phyloP scores from a whole-genome alignment of 2,113 vertebrate genomes.

The Cairina moschata region DNA sequence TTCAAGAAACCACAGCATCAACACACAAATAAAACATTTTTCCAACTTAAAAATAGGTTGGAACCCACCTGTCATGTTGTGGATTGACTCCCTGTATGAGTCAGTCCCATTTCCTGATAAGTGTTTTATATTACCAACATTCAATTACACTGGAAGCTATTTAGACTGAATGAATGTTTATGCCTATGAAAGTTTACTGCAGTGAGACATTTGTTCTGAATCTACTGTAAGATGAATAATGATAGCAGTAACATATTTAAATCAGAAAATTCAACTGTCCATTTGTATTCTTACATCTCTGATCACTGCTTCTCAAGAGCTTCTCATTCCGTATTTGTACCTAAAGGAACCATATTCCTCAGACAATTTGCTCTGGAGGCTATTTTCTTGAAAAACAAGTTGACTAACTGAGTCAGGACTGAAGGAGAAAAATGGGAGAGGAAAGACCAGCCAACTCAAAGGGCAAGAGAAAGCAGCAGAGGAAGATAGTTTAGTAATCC shows the following conservation, averaged over 20 bases:
- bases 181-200: slow-evolving; percentile 25
- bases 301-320: background rate
- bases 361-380: slow-evolving; percentile 9
- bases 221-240: slow-evolving; percentile 46
- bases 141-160: slow-evolving; percentile 41
- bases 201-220: background rate
- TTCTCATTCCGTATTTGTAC: background rate
- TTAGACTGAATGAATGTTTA: slow-evolving; percentile 52
- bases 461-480: background rate
- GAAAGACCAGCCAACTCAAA: slow-evolving; percentile 1
- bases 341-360: background rate
- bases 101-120: slow-evolving; percentile 39
- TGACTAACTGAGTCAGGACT: slow-evolving; percentile 1
- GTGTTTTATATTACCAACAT: slow-evolving; percentile 37
- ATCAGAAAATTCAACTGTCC: slow-evolving; percentile 37
- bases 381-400: slow-evolving; percentile 45
- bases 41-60: background rate
- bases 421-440: background rate
- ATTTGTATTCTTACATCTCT: slow-evolving; percentile 35
- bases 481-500: slow-evolving; percentile 2
- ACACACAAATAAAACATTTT: background rate
- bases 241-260: slow-evolving; percentile 56
- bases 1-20: background rate
- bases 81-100: background rate
- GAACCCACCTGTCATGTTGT: background rate